A percentile compares a stretch with the other conserved stretches of the same genome.
Evolutionary conservation across 2,797 vertebrate genomes (phyloP).

Genomic region (Eulemur coronatus): DNA sequence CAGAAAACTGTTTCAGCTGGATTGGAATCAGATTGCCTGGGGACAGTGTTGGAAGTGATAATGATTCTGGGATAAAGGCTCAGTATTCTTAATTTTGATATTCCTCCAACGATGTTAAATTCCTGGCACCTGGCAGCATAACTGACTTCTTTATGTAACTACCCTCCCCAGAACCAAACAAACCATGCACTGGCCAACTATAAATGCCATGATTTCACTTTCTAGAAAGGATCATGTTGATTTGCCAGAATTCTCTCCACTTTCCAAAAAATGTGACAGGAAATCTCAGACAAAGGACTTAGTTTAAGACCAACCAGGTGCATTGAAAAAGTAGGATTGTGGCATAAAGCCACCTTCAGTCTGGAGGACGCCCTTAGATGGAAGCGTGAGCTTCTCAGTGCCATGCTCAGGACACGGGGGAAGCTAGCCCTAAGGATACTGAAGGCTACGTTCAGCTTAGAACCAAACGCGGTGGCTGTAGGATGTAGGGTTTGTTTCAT

Average conservation of each 20-base stretch:
- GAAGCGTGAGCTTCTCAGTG: background rate
- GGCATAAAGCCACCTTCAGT: background rate
- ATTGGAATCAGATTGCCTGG: constrained; percentile 4
- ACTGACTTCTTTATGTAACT: constrained; percentile 59
- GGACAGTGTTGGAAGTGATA: constrained; percentile 55
- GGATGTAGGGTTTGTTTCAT: background rate
- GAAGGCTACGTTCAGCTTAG: background rate
- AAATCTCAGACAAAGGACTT: background rate
- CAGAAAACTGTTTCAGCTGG: background rate
- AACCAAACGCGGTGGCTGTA: background rate
- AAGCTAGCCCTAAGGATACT: background rate
- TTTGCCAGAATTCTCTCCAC: background rate
- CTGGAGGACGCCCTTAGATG: background rate
- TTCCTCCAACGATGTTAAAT: constrained; percentile 65
- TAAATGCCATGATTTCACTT: background rate
- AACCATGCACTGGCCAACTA: background rate
- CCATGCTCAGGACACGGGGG: background rate
- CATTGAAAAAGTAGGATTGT: background rate
- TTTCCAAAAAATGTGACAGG: background rate
- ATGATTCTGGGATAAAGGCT: constrained; percentile 42
- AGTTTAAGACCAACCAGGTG: background rate
- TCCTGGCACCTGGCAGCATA: constrained; percentile 23
- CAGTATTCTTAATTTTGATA: constrained; percentile 62
- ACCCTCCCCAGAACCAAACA: constrained; percentile 30
- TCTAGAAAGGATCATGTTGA: background rate